Base-by-base conservation (phyloP, 1,140 invertebrate species). In the Brachionus manjavacas region DNA sequence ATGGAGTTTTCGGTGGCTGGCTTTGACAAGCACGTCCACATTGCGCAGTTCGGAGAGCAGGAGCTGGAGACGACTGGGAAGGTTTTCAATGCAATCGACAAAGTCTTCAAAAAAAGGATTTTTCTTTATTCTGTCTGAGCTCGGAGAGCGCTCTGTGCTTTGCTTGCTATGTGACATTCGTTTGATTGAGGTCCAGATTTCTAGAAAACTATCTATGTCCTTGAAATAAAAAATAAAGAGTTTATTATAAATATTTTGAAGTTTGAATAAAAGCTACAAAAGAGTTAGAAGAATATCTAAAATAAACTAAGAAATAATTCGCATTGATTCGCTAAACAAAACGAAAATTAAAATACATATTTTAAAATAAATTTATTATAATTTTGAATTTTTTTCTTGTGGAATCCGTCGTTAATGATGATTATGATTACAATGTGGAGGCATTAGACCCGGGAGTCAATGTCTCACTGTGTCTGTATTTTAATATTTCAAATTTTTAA, bases 281-380 rank as follows among this genome's bases (percentile, higher is more conserved):
- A 72, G 39, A 72, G 68, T 41, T 41, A 68, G 25, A 31, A 68
- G 25, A 28, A 68, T 31, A 68, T 68, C 25, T 60, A 68, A 68
- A 72, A 72, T 41, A 72, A 72, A 72, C 68, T 72, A 72, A 72
- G 68, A 72, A 72, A 72, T 72, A 39, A 72, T 72, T 72, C 68
- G 68, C 43, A 72, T 72, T 72, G 31, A 72, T 72, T 72, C 39
- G 68, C 68, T 72, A 72, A 72, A 72, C 31, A 72, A 72, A 43
- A 72, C 31, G 31, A 41, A 72, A 41, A 41, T 41, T 20, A 72
- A 72, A 72, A 72, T 41, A 11, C 68, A 72, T 72, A 72, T 72
- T 41, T 72, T 39, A 68, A 72, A 72, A 39, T 20, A 72, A 72
- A 72, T 72, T 72, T 72, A 72, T 72, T 72, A 72, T 72, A 72